A percentile compares a stretch with the other conserved stretches of the same genome.
Conservation (phyloP, 2,113 vertebrate species). For the Chrysemys picta region DNA sequence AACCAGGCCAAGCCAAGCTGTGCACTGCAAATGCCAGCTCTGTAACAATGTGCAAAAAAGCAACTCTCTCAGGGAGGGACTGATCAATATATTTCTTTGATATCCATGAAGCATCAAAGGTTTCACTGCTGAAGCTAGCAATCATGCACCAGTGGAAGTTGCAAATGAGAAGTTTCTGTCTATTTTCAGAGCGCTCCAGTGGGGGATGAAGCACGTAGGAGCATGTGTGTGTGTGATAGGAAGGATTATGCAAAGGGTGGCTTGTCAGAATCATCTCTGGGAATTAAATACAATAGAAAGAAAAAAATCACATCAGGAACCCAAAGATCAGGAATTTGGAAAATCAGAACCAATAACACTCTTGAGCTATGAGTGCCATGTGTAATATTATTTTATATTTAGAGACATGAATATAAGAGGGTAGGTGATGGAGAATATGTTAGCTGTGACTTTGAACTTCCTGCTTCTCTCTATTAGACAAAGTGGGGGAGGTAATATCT, state of each 20-base stretch:
- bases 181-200: neutral
- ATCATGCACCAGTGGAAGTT: neutral
- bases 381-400: neutral
- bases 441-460: neutral
- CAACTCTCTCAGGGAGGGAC: neutral
- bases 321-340: neutral
- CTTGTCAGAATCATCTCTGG: neutral
- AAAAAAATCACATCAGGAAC: neutral
- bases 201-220: neutral
- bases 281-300: neutral
- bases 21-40: neutral
- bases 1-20: neutral
- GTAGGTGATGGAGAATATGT: neutral
- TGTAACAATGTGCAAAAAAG: neutral
- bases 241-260: neutral
- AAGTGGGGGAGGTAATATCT: no score
- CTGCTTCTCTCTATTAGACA: neutral
- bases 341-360: neutral
- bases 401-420: neutral
- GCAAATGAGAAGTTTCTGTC: neutral
- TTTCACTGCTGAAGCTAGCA: neutral
- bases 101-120: neutral
- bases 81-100: neutral
- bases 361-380: neutral
- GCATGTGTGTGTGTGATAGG: neutral